A percentile compares a stretch with the other conserved stretches of the same genome.
These are phyloP conservation scores for Sanderia malayensis DNA, from an alignment of 30 jellyfish, hydroid and myxozoan species.

Conservation along the genomic window DNA sequence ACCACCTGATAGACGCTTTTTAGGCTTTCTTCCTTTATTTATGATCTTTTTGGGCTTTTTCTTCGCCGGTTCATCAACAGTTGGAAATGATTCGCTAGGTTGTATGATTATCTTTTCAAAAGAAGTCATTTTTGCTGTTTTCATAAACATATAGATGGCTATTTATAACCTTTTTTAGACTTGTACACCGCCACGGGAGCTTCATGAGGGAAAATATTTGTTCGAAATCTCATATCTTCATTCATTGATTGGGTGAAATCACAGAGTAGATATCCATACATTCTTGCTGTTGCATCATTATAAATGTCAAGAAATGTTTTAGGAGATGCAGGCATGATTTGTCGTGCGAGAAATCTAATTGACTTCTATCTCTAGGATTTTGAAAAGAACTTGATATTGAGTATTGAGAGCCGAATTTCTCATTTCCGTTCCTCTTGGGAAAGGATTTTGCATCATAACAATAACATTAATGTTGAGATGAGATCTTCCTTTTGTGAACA, in stretches of 20 bases:
- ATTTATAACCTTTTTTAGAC: conserved; percentile 2
- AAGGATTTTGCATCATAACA: conserved; percentile 17
- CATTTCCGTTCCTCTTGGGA: conserved; percentile 25
- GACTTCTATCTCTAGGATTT: conserved; percentile 34
- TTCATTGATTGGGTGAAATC: conserved; percentile 20
- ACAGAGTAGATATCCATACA: conserved; percentile 32
- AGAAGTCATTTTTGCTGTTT: background rate
- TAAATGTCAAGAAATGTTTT: conserved; percentile 9
- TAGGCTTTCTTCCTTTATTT: conserved; percentile 9
- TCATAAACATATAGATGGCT: conserved; percentile 5
- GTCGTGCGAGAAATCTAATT: conserved; percentile 27
- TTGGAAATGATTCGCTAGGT: conserved; percentile 3
- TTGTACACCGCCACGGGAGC: conserved; percentile 15
- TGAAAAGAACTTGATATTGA: conserved; percentile 27
- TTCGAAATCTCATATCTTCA: conserved; percentile 15
- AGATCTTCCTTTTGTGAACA: conserved; percentile 35
- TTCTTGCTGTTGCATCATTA: conserved; percentile 24
- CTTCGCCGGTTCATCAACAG: background rate
- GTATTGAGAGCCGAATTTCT: conserved; percentile 14
- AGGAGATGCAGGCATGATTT: background rate
- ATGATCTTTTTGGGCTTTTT: background rate
- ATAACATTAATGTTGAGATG: conserved; percentile 13
- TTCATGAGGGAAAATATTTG: conserved; percentile 32
- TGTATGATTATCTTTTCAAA: background rate
- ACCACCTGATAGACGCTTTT: background rate